Percentiles rank a stretch among this genome's conserved stretches.
phyloP scores from a whole-genome alignment of 2,888 invertebrate genomes.

The Mystacides longicornis region DNA sequence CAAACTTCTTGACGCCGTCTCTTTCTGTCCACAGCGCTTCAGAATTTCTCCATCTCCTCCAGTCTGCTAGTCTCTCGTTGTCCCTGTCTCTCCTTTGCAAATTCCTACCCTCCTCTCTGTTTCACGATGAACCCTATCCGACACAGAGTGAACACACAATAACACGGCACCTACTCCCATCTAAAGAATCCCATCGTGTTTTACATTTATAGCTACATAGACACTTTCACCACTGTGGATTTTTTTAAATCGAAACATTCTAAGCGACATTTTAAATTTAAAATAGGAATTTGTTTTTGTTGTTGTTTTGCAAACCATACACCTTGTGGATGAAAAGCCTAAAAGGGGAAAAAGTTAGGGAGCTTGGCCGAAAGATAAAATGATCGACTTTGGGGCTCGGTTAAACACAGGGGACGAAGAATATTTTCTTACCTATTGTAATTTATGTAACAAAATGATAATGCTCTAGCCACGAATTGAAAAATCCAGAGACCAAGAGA shows the following conservation, averaged over 20 bases:
- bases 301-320: no score
- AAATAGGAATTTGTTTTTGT: no score
- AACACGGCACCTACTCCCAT: conserved; percentile 4
- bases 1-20: conserved; percentile 7
- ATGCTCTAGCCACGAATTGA: no score
- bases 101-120: conserved; percentile 7
- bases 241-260: neutral
- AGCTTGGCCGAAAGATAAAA: no score
- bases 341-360: no score
- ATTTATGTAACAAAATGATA: no score
- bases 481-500: no score
- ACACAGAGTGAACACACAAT: neutral
- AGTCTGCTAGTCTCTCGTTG: neutral
- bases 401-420: no score
- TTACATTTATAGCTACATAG: conserved; percentile 52
- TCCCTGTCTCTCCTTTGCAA: conserved; percentile 6
- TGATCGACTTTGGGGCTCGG: no score
- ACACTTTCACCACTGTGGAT: conserved; percentile 23
- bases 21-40: neutral
- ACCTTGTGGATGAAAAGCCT: no score
- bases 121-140: neutral
- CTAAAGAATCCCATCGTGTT: conserved; percentile 32
- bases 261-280: conserved; percentile 2
- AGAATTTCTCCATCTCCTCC: neutral
- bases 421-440: no score